A percentile compares a stretch with the other conserved stretches of the same genome.
Conservation (phyloP, 2,888 invertebrate species). For the Uloborus plumipes region DNA sequence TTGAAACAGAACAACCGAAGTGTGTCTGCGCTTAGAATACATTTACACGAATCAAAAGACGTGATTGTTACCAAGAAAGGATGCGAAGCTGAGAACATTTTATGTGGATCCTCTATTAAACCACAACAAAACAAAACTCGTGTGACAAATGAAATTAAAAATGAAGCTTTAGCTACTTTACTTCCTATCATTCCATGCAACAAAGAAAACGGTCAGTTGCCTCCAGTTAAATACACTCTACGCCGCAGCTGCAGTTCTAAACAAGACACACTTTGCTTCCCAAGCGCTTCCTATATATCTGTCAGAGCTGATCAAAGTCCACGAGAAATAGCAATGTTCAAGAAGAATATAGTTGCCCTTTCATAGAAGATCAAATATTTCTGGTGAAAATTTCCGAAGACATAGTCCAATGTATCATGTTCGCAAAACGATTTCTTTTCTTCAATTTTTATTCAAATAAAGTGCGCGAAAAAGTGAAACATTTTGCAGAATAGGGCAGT, state of each 20-base stretch:
- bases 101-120: constrained; percentile 40
- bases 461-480: too few relatives aligned
- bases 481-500: too few relatives aligned
- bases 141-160: constrained; percentile 15
- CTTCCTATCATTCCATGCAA: constrained; percentile 48
- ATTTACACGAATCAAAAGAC: constrained; percentile 20
- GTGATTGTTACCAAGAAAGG: not conserved
- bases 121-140: constrained; percentile 33
- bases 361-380: constrained; percentile 9
- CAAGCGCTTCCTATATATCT: constrained; percentile 32
- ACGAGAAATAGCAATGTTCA: constrained; percentile 47
- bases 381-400: too few relatives aligned
- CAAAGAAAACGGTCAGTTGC: constrained; percentile 35
- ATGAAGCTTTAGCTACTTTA: constrained; percentile 25
- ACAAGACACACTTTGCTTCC: constrained; percentile 26
- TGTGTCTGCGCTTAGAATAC: constrained; percentile 25
- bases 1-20: constrained; percentile 37
- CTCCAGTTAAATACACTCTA: constrained; percentile 46
- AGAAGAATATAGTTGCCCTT: constrained; percentile 49
- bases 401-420: too few relatives aligned
- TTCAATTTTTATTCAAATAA: too few relatives aligned
- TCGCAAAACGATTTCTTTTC: too few relatives aligned
- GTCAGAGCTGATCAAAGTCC: constrained; percentile 46
- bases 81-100: constrained; percentile 11
- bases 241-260: constrained; percentile 43